These are phyloP conservation scores for Sipunculus nudus DNA, from an alignment of 2,888 invertebrate genomes.

Conservation along the genomic window DNA sequence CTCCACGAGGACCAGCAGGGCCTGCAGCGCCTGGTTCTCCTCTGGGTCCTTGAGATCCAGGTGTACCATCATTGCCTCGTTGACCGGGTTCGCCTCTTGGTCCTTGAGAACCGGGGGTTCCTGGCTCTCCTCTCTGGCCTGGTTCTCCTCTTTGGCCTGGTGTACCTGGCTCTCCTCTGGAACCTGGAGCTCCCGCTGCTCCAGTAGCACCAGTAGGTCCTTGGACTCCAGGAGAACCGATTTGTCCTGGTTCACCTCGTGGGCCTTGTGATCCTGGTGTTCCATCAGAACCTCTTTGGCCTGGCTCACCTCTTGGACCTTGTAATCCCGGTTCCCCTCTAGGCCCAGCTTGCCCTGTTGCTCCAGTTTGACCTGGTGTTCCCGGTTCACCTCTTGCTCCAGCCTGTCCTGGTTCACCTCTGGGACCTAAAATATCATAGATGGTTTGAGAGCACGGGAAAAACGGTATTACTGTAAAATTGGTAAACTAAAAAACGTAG, in stretches of 20 bases:
- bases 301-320: constrained; percentile 5
- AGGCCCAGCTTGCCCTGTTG: neutral
- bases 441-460: too few species aligned
- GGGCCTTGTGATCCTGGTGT: neutral
- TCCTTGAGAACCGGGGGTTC: constrained; percentile 21
- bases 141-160: constrained; percentile 25
- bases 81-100: constrained; percentile 22
- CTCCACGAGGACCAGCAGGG: constrained; percentile 14
- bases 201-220: constrained; percentile 9
- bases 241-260: constrained; percentile 3
- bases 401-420: constrained; percentile 25
- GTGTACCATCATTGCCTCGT: constrained; percentile 19
- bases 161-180: neutral
- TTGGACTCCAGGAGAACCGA: neutral
- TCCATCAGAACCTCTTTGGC: constrained; percentile 8
- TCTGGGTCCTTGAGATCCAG: constrained; percentile 15
- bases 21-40: constrained; percentile 29
- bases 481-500: too few species aligned
- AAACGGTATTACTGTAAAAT: too few species aligned
- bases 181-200: neutral
- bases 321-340: constrained; percentile 9
- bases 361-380: constrained; percentile 17
- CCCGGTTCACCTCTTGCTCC: constrained; percentile 23
- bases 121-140: constrained; percentile 12
- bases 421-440: too few species aligned